Base-by-base conservation (phyloP, 1,140 invertebrate genomes). In the Zaprionus tsacasi region DNA sequence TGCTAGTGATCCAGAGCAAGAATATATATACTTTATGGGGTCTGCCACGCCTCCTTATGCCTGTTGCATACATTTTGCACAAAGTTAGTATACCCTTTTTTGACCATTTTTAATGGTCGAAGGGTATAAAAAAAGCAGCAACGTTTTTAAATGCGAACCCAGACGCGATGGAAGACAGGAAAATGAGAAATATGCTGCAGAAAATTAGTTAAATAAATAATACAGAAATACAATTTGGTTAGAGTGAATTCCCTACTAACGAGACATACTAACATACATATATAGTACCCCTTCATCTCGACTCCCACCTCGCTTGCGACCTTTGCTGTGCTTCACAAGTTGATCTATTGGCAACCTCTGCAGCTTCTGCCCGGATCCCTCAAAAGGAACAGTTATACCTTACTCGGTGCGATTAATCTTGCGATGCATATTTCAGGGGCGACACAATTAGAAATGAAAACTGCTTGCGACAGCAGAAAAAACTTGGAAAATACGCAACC, bases 361-460 rank as follows among this genome's bases (percentile, higher is more conserved):
- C 21, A 17, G 27, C 1, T 17, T 21, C 17, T 25, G 10, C 17
- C 11, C 11, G 45, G 15, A 21, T 25, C 10, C 45, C 17, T 38
- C 21, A 10, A 43, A 54, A 11, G 40, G 8, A 38, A 60, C 50
- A 4, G 40, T 5, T 33, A 60, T 50, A 11, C 17, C 40, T 10
- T 21, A 2, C 11, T 57, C 3, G 40, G 11, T 8, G 52, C 35
- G n/a, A 82, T 86, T 88, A 77, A 88, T 86, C 63, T 64, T 55
- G 38, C 50, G 13, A 38, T 59, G 72, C 64, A 79, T 82, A 48
- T 71, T 64, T 68, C 76, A 70, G 48, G 30, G 30, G 71, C 64
- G 61, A 64, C 66, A 78, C 72, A 72, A 70, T 71, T 88, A 59
- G 70, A 77, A 77, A 73, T 64, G 54, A 55, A 77, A 87, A 72